Percentiles rank a stretch among this genome's conserved stretches.
phyloP scores from a whole-genome alignment of 2,797 vertebrate species.

The Mormyrops boulengeri region DNA sequence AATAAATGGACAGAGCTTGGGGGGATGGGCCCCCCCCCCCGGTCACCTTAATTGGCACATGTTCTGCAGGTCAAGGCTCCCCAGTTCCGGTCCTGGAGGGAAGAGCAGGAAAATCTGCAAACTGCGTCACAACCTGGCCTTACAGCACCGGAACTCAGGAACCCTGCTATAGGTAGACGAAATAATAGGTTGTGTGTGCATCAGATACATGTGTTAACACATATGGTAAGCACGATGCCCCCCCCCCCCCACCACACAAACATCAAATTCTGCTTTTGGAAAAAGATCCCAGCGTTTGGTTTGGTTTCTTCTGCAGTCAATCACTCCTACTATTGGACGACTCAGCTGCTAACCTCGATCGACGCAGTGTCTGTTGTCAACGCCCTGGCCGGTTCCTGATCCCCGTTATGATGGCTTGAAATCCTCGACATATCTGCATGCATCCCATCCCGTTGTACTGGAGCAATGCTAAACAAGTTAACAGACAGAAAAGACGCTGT shows the following conservation, averaged over 20 bases:
- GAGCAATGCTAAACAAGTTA: background rate
- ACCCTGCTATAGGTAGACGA: no score
- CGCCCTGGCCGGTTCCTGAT: background rate
- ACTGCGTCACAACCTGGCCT: no score
- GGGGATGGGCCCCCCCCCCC: no score
- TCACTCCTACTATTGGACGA: background rate
- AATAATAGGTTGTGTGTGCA: background rate
- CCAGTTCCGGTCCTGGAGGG: no score
- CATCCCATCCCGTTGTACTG: background rate
- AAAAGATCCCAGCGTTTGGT: background rate
- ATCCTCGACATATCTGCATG: background rate
- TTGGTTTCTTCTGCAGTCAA: background rate
- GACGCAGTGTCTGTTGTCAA: background rate
- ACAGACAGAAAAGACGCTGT: background rate
- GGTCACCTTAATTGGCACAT: no score
- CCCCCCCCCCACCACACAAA: background rate
- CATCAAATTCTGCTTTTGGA: background rate
- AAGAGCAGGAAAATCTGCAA: no score
- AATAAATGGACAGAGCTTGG: no score
- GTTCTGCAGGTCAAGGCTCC: no score
- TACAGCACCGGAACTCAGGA: no score
- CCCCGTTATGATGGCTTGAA: background rate
- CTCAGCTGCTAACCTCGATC: background rate
- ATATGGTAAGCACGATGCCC: background rate
- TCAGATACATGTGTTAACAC: background rate